Base-by-base conservation (phyloP, 2,113 vertebrate species). In the Nothobranchius kuhntae region DNA sequence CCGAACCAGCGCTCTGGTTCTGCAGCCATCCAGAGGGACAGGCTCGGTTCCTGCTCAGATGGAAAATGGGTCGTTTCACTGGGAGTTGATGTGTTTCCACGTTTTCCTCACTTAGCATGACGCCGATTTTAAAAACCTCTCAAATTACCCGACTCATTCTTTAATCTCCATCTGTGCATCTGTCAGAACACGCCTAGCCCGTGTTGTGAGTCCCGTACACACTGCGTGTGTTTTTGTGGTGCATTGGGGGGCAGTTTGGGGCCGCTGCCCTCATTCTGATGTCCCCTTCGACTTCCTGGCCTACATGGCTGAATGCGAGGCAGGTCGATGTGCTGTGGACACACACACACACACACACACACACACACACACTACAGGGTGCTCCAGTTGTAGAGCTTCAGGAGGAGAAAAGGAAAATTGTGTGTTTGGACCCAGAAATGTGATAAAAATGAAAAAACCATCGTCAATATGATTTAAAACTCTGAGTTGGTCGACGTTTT, bases 221-320 rank as follows among this genome's bases (percentile, higher is more conserved):
- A 53, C 51, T 36, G 51, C 71, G 56, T 59, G 38, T 24, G 73
- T 53, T 69, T 44, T 53, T 53, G 14, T 65, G 63, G 65, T 1
- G 13, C 80, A 63, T 68, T 53, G 75, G 85, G 81, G 73, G 81
- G 80, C 65, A 13, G 67, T 68, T 84, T 83, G 89, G 88, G 84
- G 81, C 61, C 64, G 61, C 79, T 87, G 89, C 84, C 88, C 87
- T 86, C 81, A 51, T 89, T 87, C 82, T 82, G 86, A 85, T 81
- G 85, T 85, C 80, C 80, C 80, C 13, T 87, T 87, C 77, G 87
- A 89, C 81, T 86, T 65, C 15, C 76, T 74, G 89, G 86, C 83
- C 81, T 84, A 89, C 86, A 86, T 88, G 89, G 78, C 78, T 65
- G 14, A 77, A 72, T 51, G 59, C 81, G 71, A 79, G 83, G 81